Evolutionary conservation across 2,797 vertebrate species (phyloP).

Genomic region (Bovichtus variegatus): DNA sequence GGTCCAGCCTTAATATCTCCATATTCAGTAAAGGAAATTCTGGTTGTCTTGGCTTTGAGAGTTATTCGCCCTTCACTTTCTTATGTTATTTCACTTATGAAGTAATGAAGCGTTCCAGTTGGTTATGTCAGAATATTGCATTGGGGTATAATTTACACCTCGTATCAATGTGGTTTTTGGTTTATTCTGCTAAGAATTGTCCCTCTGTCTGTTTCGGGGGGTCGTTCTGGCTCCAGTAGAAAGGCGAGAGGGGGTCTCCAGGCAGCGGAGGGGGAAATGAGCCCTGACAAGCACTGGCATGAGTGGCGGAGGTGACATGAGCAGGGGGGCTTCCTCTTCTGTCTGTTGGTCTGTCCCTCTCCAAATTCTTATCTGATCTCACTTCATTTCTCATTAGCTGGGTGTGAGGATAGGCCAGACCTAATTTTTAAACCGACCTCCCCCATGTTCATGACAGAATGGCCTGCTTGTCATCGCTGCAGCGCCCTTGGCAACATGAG

Average conservation of each 20-base stretch:
- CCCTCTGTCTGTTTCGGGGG: constrained; percentile 74
- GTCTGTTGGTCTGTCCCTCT: constrained; percentile 55
- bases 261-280: constrained; percentile 81
- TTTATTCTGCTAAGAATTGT: constrained; percentile 69
- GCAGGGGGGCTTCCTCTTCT: constrained; percentile 77
- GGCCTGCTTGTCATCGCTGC: constrained; percentile 59
- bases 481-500: constrained; percentile 63
- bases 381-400: constrained; percentile 82
- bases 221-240: constrained; percentile 72
- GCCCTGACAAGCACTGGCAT: constrained; percentile 75
- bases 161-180: constrained; percentile 49
- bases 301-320: constrained; percentile 76
- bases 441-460: constrained; percentile 51
- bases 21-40: constrained; percentile 27
- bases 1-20: constrained; percentile 25
- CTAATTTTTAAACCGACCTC: constrained; percentile 43
- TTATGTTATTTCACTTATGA: constrained; percentile 44
- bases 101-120: constrained; percentile 47
- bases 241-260: constrained; percentile 77
- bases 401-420: constrained; percentile 65
- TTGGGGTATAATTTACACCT: constrained; percentile 66
- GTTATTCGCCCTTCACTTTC: constrained; percentile 41
- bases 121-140: constrained; percentile 41
- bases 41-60: constrained; percentile 40
- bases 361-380: constrained; percentile 84